A percentile compares a stretch with the other conserved stretches of the same genome.
Conservation (phyloP, 2,888 invertebrate genomes). For the Siphlonurus alternatus region DNA sequence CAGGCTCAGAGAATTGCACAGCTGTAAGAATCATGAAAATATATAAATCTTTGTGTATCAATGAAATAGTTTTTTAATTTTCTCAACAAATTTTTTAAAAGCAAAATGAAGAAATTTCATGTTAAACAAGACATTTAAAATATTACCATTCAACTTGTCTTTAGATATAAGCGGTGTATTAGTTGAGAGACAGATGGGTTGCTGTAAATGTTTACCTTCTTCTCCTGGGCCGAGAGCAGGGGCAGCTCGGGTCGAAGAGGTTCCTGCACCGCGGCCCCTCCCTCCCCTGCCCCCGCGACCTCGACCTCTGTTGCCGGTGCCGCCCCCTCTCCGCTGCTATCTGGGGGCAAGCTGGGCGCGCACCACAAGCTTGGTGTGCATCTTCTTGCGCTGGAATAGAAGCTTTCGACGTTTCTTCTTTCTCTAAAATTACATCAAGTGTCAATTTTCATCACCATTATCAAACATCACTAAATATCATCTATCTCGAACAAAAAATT, state of each 20-base stretch:
- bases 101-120: too few relatives aligned
- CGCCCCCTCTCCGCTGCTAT: constrained; percentile 13
- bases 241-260: background rate
- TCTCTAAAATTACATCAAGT: constrained; percentile 35
- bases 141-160: too few relatives aligned
- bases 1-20: background rate
- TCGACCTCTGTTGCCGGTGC: constrained; percentile 10
- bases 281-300: background rate
- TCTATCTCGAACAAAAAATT: too few relatives aligned
- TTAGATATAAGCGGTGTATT: too few relatives aligned
- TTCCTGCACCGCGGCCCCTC: background rate
- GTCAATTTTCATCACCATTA: constrained; percentile 2
- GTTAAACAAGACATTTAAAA: too few relatives aligned
- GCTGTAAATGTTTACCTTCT: background rate
- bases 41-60: too few relatives aligned
- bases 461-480: constrained; percentile 4
- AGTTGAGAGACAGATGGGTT: too few relatives aligned
- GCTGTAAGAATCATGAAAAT: background rate
- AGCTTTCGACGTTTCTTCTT: constrained; percentile 32
- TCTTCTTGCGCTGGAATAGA: constrained; percentile 75
- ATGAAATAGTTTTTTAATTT: too few relatives aligned
- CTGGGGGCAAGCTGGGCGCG: constrained; percentile 21
- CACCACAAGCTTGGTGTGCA: constrained; percentile 35
- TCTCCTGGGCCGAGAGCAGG: background rate
- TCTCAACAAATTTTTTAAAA: too few relatives aligned